Conservation (phyloP, 2,797 vertebrate species). For the Catamblyrhynchus diadema region DNA sequence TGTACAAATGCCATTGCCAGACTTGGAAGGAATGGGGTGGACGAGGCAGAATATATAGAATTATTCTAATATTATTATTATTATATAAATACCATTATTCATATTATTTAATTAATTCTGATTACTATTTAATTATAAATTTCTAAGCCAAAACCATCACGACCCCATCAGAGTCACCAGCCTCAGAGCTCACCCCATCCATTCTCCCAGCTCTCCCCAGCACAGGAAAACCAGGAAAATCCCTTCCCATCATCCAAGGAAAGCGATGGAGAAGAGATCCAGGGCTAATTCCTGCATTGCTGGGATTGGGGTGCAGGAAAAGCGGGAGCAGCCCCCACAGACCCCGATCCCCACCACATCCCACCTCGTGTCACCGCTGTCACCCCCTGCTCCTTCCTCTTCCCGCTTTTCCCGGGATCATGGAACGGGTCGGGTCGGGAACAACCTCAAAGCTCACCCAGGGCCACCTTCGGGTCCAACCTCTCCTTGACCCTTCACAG, state of each 20-base stretch:
- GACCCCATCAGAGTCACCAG: background rate
- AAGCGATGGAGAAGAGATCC: background rate
- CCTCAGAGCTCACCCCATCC: rapidly evolving
- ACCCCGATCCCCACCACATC: rapidly evolving
- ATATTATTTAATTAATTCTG: background rate
- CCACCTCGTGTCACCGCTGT: rapidly evolving
- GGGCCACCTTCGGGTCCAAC: rapidly evolving
- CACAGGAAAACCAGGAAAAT: background rate
- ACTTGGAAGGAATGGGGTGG: rapidly evolving
- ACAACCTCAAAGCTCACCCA: background rate
- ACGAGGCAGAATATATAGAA: rapidly evolving
- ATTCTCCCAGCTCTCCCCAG: rapidly evolving
- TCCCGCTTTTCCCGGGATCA: rapidly evolving
- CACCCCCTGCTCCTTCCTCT: background rate
- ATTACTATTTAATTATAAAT: rapidly evolving
- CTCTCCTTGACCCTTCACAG: too few relatives aligned
- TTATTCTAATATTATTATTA: background rate
- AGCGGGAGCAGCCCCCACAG: background rate
- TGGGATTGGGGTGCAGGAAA: background rate
- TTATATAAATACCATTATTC: background rate
- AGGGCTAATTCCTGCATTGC: background rate
- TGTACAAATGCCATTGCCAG: rapidly evolving
- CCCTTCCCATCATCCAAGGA: background rate
- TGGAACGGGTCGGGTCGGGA: rapidly evolving
- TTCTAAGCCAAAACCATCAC: rapidly evolving